These are phyloP conservation scores for Amphipoea lucens DNA, from an alignment of 2,888 invertebrate genomes.

Conservation along the genomic window DNA sequence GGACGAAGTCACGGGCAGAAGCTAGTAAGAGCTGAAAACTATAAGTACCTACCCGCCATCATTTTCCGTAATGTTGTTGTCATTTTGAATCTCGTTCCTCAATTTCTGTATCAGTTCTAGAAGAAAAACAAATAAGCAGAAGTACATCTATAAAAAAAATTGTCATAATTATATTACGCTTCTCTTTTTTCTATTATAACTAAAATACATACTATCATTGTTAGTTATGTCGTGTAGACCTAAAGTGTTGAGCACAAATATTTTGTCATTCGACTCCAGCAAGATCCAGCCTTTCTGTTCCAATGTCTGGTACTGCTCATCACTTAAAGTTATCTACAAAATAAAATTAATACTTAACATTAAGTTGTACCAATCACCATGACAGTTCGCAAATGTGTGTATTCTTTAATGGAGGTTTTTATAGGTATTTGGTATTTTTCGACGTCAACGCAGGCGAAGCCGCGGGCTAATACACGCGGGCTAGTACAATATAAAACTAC, in stretches of 20 bases:
- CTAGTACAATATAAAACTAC: slow-evolving; percentile 16
- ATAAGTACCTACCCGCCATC: slow-evolving; percentile 66
- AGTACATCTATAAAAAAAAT: not conserved
- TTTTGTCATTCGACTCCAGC: slow-evolving; percentile 81
- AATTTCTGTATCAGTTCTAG: slow-evolving; percentile 80
- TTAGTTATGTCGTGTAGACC: slow-evolving; percentile 85
- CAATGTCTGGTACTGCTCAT: slow-evolving; percentile 83
- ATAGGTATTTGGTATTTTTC: not conserved
- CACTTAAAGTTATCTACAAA: slow-evolving; percentile 81
- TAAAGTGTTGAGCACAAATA: slow-evolving; percentile 81
- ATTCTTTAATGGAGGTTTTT: not conserved
- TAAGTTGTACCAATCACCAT: not conserved
- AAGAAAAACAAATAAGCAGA: slow-evolving; percentile 47
- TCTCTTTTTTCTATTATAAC: not conserved
- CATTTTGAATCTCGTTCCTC: slow-evolving; percentile 72
- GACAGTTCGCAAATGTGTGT: not conserved
- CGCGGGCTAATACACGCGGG: too few relatives aligned
- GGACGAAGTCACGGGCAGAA: not conserved
- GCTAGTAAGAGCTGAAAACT: not conserved
- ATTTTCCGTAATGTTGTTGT: slow-evolving; percentile 36
- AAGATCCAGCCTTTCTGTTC: slow-evolving; percentile 87
- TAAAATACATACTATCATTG: slow-evolving; percentile 76
- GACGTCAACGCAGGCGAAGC: too few relatives aligned
- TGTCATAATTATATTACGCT: not conserved
- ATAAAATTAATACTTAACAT: not conserved